These are phyloP conservation scores for Colostygia pectinataria DNA, from an alignment of 2,888 invertebrate species.

Conservation along the genomic window DNA sequence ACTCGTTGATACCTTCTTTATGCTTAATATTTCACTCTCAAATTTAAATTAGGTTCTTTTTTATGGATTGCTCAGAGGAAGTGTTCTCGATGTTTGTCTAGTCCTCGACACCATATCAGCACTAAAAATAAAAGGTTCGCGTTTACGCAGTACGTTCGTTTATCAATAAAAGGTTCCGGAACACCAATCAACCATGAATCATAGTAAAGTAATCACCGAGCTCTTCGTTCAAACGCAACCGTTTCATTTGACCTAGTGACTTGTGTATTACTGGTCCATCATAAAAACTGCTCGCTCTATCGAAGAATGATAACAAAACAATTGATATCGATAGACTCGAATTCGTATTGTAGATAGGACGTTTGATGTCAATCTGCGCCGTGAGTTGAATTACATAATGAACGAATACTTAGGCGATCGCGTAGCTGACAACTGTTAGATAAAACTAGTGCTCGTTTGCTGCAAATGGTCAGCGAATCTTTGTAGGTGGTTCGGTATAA, in stretches of 20 bases:
- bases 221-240: neutral
- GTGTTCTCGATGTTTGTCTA: too few species aligned
- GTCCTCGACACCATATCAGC: too few species aligned
- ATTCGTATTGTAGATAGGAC: constrained; percentile 11
- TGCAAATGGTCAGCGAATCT: constrained; percentile 1
- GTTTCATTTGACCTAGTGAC: constrained; percentile 14
- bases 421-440: neutral
- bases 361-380: neutral
- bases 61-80: too few species aligned
- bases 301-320: constrained; percentile 37
- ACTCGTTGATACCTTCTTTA: constrained; percentile 1
- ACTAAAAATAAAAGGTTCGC: too few species aligned
- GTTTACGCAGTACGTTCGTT: neutral
- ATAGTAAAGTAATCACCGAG: constrained; percentile 3
- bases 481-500: constrained; percentile 1
- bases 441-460: constrained; percentile 9
- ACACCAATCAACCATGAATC: constrained; percentile 6
- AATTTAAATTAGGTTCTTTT: neutral
- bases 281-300: constrained; percentile 22
- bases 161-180: neutral
- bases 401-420: constrained; percentile 5
- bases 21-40: neutral
- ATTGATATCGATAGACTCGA: constrained; percentile 37
- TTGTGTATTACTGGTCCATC: constrained; percentile 12
- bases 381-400: neutral